phyloP scores from a whole-genome alignment of 2,113 vertebrate species.

The Sylvilagus bachmani region DNA sequence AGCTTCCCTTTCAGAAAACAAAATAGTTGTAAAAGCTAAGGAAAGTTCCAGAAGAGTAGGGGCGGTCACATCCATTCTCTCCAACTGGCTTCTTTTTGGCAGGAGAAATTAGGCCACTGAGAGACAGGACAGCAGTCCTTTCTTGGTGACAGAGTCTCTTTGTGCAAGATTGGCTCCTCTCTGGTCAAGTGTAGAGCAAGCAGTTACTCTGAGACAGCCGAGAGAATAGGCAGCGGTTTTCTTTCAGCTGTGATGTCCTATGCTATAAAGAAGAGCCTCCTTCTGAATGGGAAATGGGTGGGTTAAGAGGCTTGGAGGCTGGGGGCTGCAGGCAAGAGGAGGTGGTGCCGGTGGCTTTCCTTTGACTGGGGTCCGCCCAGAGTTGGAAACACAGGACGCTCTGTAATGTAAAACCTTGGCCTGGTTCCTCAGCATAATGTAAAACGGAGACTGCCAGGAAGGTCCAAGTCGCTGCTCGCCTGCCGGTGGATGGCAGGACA shows the following conservation, averaged over 20 bases:
- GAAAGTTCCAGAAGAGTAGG: not conserved
- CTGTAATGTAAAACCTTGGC: constrained; percentile 42
- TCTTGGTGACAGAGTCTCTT: not conserved
- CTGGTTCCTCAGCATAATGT: not conserved
- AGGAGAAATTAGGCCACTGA: not conserved
- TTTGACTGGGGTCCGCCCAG: not conserved
- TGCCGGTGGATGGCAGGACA: not conserved
- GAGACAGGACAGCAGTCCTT: not conserved
- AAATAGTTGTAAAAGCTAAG: not conserved
- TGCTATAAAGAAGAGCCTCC: not conserved
- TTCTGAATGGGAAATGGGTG: not conserved
- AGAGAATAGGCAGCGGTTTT: not conserved
- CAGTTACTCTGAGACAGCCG: not conserved
- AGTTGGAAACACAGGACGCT: not conserved
- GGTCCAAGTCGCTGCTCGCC: not conserved
- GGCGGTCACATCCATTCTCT: not conserved
- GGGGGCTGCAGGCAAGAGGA: not conserved
- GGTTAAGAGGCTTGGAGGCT: not conserved
- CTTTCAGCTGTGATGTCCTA: not conserved
- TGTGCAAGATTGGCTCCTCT: not conserved
- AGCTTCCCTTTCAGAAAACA: constrained; percentile 47
- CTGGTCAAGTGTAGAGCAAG: not conserved
- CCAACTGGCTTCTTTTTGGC: not conserved
- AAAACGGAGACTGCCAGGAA: not conserved
- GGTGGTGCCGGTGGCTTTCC: not conserved